Evolutionary conservation across 2,888 invertebrate species (phyloP).

Genomic region (Tipula vernalis): DNA sequence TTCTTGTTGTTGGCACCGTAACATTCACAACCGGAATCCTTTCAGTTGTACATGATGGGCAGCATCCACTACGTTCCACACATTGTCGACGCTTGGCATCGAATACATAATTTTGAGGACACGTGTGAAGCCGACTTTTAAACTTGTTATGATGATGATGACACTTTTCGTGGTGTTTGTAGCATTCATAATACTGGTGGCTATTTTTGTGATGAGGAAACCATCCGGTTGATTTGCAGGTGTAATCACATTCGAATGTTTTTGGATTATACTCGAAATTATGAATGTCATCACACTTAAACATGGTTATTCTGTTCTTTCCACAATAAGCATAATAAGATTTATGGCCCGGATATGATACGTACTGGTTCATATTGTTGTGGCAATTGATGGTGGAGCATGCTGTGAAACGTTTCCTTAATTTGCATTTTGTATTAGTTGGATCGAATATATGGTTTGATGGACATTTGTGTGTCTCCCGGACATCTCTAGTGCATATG

Average conservation of each 20-base stretch:
- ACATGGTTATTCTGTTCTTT: neutral
- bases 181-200: neutral
- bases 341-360: neutral
- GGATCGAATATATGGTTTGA: neutral
- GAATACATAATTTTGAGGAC: neutral
- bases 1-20: too few species aligned
- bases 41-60: neutral
- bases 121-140: neutral
- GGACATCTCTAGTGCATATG: neutral
- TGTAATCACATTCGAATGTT: neutral
- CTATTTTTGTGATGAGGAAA: neutral
- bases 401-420: neutral
- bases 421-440: neutral
- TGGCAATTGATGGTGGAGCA: neutral
- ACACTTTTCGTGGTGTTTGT: neutral
- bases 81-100: neutral
- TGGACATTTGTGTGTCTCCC: neutral
- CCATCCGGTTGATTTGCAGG: neutral
- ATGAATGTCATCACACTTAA: neutral
- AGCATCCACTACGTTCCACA: neutral
- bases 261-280: neutral
- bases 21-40: neutral
- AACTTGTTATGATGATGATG: neutral
- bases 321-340: neutral
- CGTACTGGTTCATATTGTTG: neutral